Percentiles rank a stretch among this genome's conserved stretches.
Evolutionary conservation across 2,888 invertebrate genomes (phyloP).

Genomic region (Ichneumoninae sp.): DNA sequence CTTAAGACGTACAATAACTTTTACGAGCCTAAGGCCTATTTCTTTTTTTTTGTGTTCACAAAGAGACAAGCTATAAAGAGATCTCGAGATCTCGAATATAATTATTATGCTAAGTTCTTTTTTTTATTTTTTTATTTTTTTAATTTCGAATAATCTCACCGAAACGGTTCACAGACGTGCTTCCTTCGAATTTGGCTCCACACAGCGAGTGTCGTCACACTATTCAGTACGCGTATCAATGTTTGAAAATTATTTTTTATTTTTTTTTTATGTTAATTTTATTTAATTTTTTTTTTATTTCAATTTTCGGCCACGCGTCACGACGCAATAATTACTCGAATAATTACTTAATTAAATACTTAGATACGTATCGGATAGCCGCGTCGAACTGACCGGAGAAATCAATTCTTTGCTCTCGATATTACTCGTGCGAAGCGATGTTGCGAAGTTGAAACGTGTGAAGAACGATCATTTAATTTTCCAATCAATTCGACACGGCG

Average conservation of each 20-base stretch:
- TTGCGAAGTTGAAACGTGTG: too few species aligned
- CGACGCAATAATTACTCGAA: constrained; percentile 50
- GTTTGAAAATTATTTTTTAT: constrained; percentile 20
- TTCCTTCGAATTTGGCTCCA: constrained; percentile 50
- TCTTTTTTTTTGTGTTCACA: constrained; percentile 8
- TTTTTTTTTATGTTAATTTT: constrained; percentile 23
- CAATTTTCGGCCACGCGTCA: constrained; percentile 34
- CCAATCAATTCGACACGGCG: constrained; percentile 9
- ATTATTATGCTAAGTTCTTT: constrained; percentile 49
- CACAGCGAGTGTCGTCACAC: constrained; percentile 20
- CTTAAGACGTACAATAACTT: constrained; percentile 33
- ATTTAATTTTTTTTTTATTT: constrained; percentile 20
- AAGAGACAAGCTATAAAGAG: constrained; percentile 6
- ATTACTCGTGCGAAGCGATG: background rate
- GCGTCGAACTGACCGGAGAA: background rate
- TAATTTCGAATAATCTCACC: constrained; percentile 59
- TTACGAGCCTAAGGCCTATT: constrained; percentile 51
- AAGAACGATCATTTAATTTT: background rate
- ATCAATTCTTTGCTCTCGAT: background rate
- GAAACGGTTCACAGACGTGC: constrained; percentile 51
- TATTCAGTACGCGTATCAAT: constrained; percentile 41
- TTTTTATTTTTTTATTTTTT: constrained; percentile 2
- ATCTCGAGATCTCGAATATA: constrained; percentile 50
- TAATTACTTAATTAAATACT: constrained; percentile 55
- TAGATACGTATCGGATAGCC: constrained; percentile 14